These are phyloP conservation scores for Orthosia gracilis DNA, from an alignment of 2,888 invertebrate genomes.

Conservation along the genomic window DNA sequence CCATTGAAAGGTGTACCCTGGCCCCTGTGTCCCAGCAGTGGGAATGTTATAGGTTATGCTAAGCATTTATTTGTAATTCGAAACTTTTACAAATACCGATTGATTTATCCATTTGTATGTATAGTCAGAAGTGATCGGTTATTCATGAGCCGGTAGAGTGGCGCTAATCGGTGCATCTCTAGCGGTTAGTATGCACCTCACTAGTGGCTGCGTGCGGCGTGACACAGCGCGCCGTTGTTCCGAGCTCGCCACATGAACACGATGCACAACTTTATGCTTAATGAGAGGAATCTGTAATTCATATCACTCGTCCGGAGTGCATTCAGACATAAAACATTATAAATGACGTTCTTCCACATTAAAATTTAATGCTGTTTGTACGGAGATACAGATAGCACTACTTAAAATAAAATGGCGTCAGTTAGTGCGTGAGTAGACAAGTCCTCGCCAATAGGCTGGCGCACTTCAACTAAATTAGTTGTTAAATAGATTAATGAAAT, in stretches of 20 bases:
- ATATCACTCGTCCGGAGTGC: constrained; percentile 48
- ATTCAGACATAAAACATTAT: constrained; percentile 36
- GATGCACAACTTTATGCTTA: constrained; percentile 47
- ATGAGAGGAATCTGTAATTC: constrained; percentile 58
- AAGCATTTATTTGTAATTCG: not conserved
- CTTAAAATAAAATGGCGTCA: constrained; percentile 41
- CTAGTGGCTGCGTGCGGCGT: constrained; percentile 25
- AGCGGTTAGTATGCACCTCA: constrained; percentile 26
- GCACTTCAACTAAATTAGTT: constrained; percentile 1
- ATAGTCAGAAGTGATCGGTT: constrained; percentile 25
- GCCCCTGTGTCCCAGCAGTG: not conserved
- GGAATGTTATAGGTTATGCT: not conserved
- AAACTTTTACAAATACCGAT: constrained; percentile 28
- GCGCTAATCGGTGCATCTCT: constrained; percentile 38
- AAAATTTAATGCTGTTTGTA: not conserved
- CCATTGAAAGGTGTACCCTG: not conserved
- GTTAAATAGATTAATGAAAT: not conserved
- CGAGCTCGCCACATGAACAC: constrained; percentile 3
- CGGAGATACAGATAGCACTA: constrained; percentile 18
- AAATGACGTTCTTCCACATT: constrained; percentile 41
- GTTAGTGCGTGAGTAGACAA: not conserved
- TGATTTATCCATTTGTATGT: constrained; percentile 30
- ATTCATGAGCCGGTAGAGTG: constrained; percentile 30
- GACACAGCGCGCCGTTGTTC: constrained; percentile 43
- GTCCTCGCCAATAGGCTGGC: not conserved